phyloP scores from a whole-genome alignment of 2,888 invertebrate genomes.

The Lypha dubia region DNA sequence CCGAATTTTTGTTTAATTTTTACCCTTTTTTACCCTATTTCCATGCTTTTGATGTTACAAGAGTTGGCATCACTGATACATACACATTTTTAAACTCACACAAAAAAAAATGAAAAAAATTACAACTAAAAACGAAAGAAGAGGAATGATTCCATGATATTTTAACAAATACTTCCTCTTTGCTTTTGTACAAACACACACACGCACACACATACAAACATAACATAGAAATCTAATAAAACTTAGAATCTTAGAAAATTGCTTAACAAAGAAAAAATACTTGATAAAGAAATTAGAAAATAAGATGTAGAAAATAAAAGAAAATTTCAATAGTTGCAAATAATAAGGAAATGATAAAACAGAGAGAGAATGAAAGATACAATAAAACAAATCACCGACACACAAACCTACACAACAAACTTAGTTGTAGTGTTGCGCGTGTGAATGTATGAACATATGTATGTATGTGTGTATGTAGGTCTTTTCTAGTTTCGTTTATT shows the following conservation, averaged over 20 bases:
- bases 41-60: no score
- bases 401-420: slow-evolving; percentile 15
- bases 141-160: slow-evolving; percentile 34
- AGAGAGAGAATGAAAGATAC: slow-evolving; percentile 7
- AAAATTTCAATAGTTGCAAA: slow-evolving; percentile 16
- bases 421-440: no score
- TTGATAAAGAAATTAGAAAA: slow-evolving; percentile 22
- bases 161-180: slow-evolving; percentile 53
- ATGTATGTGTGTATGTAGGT: not conserved
- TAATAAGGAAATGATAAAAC: slow-evolving; percentile 10
- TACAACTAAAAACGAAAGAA: slow-evolving; percentile 43
- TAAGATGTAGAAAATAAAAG: not conserved
- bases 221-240: slow-evolving; percentile 42
- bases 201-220: slow-evolving; percentile 27
- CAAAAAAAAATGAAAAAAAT: slow-evolving; percentile 54
- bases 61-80: no score
- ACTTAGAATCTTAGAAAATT: slow-evolving; percentile 51
- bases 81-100: slow-evolving; percentile 16
- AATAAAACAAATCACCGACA: slow-evolving; percentile 22
- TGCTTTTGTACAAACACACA: slow-evolving; percentile 27
- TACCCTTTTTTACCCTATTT: no score
- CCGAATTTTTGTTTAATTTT: no score
- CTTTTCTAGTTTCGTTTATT: slow-evolving; percentile 22
- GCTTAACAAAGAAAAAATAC: slow-evolving; percentile 24
- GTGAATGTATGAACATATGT: not conserved